These are phyloP conservation scores for Notothenia coriiceps DNA, from an alignment of 2,113 vertebrate species.

Conservation along the genomic window DNA sequence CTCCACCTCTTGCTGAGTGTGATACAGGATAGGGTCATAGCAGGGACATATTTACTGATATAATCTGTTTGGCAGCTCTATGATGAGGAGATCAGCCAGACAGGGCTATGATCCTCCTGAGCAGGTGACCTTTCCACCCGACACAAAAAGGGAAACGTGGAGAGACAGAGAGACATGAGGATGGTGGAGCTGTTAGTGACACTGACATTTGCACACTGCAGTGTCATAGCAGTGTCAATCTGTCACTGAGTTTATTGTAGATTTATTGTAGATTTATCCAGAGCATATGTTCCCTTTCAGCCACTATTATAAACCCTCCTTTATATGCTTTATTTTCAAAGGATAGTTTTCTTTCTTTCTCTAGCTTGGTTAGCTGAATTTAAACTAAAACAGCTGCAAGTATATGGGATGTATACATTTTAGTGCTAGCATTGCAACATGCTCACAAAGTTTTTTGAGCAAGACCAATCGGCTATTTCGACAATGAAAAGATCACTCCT, in stretches of 20 bases:
- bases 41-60: slow-evolving; percentile 20
- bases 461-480: too few relatives aligned
- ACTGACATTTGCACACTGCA: slow-evolving; percentile 50
- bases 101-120: slow-evolving; percentile 48
- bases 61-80: slow-evolving; percentile 37
- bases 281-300: neutral
- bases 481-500: too few relatives aligned
- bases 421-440: too few relatives aligned
- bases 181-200: slow-evolving; percentile 2
- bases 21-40: slow-evolving; percentile 33
- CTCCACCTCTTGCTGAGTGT: neutral
- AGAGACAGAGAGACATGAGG: slow-evolving; percentile 21
- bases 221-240: neutral
- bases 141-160: neutral
- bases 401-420: too few relatives aligned
- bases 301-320: neutral
- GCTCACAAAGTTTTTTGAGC: too few relatives aligned
- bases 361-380: too few relatives aligned
- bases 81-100: slow-evolving; percentile 51
- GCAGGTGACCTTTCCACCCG: slow-evolving; percentile 57
- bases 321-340: neutral
- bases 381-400: too few relatives aligned
- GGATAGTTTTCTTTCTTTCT: too few relatives aligned
- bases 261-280: too few relatives aligned
- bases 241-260: neutral